Base-by-base conservation (phyloP, 2,888 invertebrate genomes). In the Ophioninae sp. region DNA sequence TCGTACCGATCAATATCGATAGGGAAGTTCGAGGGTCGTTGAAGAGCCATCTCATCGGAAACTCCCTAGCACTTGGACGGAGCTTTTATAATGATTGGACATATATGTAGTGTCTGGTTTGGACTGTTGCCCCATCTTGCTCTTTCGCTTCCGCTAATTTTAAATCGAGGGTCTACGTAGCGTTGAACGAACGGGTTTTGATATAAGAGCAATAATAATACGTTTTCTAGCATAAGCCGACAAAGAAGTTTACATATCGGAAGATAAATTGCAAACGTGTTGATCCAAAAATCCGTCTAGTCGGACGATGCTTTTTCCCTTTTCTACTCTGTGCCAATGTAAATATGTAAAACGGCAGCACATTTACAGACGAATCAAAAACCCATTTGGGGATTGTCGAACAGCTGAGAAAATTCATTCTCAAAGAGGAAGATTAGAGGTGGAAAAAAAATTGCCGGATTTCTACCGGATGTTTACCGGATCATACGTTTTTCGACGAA, bases 341-440 rank as follows among this genome's bases (percentile, higher is more conserved):
- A 58, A 22, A 65, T 61, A 79, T 73, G 61, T 79, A 74, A 44
- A 44, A 79, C 44, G 17, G 20, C 9, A 74, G 56, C n/a, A 59
- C 74, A 83, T 83, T 83, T 76, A 67, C 51, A 56, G 39, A 44
- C 39, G n/a, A 64, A 82, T 82, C 39, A 64, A 79, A 79, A 68
- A 72, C 75, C 71, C 67, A 68, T 83, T 71, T 67, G 58, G 44
- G 41, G 63, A 72, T 10, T 61, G 61, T 44, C 23, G 58, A 23
- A 41, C 59, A 37, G 37, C 10, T 61, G 65, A 23, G 30, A 75
- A 72, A 41, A 67, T 72, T 51, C 22, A 51, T 30, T 59, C 61
- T 61, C 65, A 9, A 20, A 79, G 61, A 51, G 72, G 83, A 76
- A 72, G 76, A 79, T 61, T 61, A 72, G 79, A 83, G 76, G 79